Base-by-base conservation (phyloP, 2,888 invertebrate genomes). In the Drosophila lacicola region DNA sequence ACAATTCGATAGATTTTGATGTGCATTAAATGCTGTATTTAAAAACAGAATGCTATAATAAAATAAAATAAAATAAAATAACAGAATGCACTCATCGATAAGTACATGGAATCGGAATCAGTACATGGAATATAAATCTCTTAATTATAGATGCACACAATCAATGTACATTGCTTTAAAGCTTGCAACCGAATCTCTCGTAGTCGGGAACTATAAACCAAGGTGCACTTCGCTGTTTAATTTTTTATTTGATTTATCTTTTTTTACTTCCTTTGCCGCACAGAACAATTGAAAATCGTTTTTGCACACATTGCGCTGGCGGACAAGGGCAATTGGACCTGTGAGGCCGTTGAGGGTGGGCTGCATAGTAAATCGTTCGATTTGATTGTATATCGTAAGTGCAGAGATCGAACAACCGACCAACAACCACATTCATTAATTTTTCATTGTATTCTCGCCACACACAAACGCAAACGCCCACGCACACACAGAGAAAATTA, bases 271-370 rank as follows among this genome's bases (percentile, higher is more conserved):
- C 49, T 67, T 39, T 53, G n/a, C 37, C 53, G 8, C 60, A 19
- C 75, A 89, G 93, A 91, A 49, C 90, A 92, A 88, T 86, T 92
- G 77, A 92, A 93, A 71, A 90, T 94, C 57, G 92, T 94, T 67
- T 93, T 94, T 73, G 92, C 93, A 74, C 93, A 91, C 79, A 93
- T 93, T 77, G 80, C 90, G 47, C 86, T 91, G 71, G 90, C 91
- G 69, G 94, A 94, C 84, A 91, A 92, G 74, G 94, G 94, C 47
- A 92, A 91, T 63, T 94, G 94, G 92, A 91, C 90, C 21, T 94
- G 94, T 83, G 91, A 91, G 56, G 89, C 89, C 37, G 82, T 74
- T 45, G 78, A 72, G 56, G 84, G 78, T 5, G 75, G 73, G 11
- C 74, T 78, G 78, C 88, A 83, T 78, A 88, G 83, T 72, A 92